Evolutionary conservation across 2,113 vertebrate species (phyloP).

Genomic region (Muscicapa adusta): DNA sequence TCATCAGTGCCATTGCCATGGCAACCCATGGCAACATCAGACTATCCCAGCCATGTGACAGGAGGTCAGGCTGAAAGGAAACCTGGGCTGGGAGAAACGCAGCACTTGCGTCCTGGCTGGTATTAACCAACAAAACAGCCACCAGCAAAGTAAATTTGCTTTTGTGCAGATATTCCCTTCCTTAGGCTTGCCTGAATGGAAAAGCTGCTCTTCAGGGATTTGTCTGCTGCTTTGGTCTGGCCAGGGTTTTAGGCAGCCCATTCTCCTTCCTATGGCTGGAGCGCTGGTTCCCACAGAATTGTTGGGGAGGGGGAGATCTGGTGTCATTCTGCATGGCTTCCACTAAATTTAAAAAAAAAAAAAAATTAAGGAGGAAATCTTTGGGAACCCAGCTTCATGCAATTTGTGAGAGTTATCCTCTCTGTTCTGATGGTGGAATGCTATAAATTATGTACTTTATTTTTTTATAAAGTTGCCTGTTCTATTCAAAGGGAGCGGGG

Average conservation of each 20-base stretch:
- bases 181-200: conserved; percentile 50
- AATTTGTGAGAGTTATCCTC: background rate
- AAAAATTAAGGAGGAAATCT: background rate
- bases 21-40: conserved; percentile 38
- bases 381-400: background rate
- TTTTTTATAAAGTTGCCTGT: background rate
- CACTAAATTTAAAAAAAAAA: background rate
- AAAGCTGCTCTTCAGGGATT: conserved; percentile 52
- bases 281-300: background rate
- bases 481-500: background rate
- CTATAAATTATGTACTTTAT: background rate
- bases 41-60: conserved; percentile 9
- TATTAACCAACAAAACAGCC: conserved; percentile 51
- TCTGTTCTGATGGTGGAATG: background rate
- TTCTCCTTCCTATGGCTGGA: background rate
- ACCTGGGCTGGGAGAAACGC: conserved; percentile 6
- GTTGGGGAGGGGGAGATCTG: background rate
- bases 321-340: background rate
- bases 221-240: background rate
- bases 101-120: conserved; percentile 11
- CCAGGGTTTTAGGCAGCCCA: background rate
- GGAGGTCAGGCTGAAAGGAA: conserved; percentile 47
- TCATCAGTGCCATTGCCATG: conserved; percentile 45
- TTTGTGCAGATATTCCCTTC: conserved; percentile 65
- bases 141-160: conserved; percentile 68